Percentiles rank a stretch among this genome's conserved stretches.
Evolutionary conservation across 2,797 vertebrate genomes (phyloP).

Genomic region (Danio aesculapii): DNA sequence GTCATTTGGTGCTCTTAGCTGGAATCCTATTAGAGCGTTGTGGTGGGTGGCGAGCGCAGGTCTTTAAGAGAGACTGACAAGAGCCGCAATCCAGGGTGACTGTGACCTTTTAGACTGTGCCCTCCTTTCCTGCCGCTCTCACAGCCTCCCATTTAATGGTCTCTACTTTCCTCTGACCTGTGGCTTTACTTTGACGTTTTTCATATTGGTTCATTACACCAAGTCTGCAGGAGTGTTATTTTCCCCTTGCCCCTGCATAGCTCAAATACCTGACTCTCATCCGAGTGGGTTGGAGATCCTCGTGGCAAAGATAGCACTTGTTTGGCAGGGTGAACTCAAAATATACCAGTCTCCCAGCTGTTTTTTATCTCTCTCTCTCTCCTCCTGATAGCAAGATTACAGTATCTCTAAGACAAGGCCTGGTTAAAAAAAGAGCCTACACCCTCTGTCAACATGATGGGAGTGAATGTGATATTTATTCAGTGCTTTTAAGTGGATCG

Average conservation of each 20-base stretch:
- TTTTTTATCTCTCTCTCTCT: neutral
- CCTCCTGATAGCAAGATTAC: constrained; percentile 4
- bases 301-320: constrained; percentile 50
- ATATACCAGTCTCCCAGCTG: constrained; percentile 34
- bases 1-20: constrained; percentile 43
- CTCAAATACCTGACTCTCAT: constrained; percentile 53
- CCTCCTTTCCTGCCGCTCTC: constrained; percentile 38
- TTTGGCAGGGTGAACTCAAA: constrained; percentile 32
- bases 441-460: neutral
- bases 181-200: constrained; percentile 47
- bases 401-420: constrained; percentile 11
- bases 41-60: constrained; percentile 23
- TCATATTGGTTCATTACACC: constrained; percentile 56
- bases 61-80: constrained; percentile 50
- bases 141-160: constrained; percentile 54
- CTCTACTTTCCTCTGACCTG: constrained; percentile 57
- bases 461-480: constrained; percentile 16
- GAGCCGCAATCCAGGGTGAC: constrained; percentile 55
- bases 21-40: constrained; percentile 44
- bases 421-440: constrained; percentile 12
- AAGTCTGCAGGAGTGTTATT: constrained; percentile 56
- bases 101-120: constrained; percentile 55
- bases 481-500: constrained; percentile 29
- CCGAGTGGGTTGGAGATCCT: constrained; percentile 41
- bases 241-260: constrained; percentile 47